Evolutionary conservation across 2,888 invertebrate genomes (phyloP).

Genomic region (Drosophila silvestris): DNA sequence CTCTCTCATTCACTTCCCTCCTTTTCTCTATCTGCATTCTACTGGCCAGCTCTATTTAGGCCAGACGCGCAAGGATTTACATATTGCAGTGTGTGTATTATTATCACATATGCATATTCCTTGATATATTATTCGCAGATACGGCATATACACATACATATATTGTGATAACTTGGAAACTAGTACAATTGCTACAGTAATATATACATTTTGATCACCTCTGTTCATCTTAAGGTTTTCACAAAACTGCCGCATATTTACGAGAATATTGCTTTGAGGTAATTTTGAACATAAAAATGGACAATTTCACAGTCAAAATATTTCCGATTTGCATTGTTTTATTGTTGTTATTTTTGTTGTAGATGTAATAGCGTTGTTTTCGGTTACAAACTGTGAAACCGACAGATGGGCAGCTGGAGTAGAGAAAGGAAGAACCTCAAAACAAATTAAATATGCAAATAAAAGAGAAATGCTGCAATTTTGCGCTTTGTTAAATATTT

Average conservation of each 20-base stretch:
- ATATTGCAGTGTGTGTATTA: conserved; percentile 5
- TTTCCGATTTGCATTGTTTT: conserved; percentile 13
- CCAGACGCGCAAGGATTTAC: neutral
- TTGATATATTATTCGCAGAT: neutral
- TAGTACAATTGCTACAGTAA: neutral
- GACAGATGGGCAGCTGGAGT: neutral
- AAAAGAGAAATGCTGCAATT: conserved; percentile 74
- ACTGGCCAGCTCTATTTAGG: neutral
- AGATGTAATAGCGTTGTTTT: conserved; percentile 26
- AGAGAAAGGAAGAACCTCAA: conserved; percentile 64
- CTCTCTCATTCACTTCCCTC: neutral
- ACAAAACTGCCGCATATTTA: neutral
- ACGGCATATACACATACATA: neutral
- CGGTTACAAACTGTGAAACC: conserved; percentile 1
- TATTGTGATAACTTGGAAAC: neutral
- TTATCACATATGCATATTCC: conserved; percentile 2
- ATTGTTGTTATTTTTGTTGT: conserved; percentile 17
- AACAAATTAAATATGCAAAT: conserved; percentile 79
- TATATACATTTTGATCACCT: neutral
- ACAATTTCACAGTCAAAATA: conserved; percentile 13
- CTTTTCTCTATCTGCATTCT: neutral
- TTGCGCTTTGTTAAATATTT: conserved; percentile 80
- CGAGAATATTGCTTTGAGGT: neutral
- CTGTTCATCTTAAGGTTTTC: neutral
- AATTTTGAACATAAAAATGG: neutral